Base-by-base conservation (phyloP, 2,113 vertebrate species). In the Chaetura pelagica region DNA sequence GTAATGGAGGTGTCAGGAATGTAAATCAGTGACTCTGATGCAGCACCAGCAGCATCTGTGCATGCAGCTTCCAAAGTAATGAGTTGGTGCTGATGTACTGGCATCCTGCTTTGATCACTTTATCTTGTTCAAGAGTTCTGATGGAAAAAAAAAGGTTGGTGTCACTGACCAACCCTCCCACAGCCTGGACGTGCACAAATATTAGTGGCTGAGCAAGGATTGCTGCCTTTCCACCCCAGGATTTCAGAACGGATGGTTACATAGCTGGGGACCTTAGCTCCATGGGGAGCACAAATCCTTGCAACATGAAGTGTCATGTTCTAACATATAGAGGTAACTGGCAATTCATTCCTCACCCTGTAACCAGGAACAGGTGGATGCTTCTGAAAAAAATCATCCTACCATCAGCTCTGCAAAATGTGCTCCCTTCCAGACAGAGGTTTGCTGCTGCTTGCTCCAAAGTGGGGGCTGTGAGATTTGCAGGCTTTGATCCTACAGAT, bases 41-140 rank as follows among this genome's bases (percentile, higher is more conserved):
- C 71, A 95, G 96, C 63, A 84, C 61, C 78, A 78, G 95, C 96
- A 96, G 97, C 97, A 97, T 96, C 97, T 97, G 95, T 88, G 92
- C 34, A 20, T 84, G 95, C 92, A 95, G 94, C 96, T 95, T 90
- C 85, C 96, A 87, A 95, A 96, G 97, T 97, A 98, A 98, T 96
- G 97, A 98, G 98, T 94, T 96, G 72, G 96, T 35, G 93, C 95
- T 90, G 96, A 93, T 89, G 96, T 69, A 49, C 96, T 90, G 85
- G 97, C 92, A 95, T 96, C 97, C 84, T 30, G 97, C 96, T 98
- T 97, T 97, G 98, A 98, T 97, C 96, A 71, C 97, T 98, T 98
- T 97, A 98, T 98, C 98, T 97, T 96, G 82, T 77, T 96, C 95
- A 75, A 93, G 96, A 87, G 95, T 93, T 98, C 97, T 97, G 97